A percentile compares a stretch with the other conserved stretches of the same genome.
These are phyloP conservation scores for Leptinotarsa undecemlineata DNA, from an alignment of 1,140 invertebrate species.

Conservation along the genomic window DNA sequence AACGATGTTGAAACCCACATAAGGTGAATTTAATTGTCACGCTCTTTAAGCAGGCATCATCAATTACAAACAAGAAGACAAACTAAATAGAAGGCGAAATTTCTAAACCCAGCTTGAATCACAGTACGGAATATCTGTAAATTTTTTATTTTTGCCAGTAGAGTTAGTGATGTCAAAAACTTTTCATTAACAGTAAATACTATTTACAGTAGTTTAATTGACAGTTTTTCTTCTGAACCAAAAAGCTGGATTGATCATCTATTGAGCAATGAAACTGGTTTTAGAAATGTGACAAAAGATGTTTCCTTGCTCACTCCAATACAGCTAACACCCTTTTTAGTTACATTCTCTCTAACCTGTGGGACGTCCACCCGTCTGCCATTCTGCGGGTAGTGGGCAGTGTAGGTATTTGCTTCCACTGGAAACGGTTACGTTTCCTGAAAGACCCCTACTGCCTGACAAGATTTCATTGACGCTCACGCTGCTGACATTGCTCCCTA, in stretches of 20 bases:
- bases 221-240: too few relatives aligned
- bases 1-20: conserved; percentile 19
- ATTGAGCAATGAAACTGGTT: not conserved
- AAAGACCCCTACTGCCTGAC: conserved; percentile 55
- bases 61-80: conserved; percentile 25
- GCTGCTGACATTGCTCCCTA: conserved; percentile 44
- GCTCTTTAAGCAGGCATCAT: conserved; percentile 28
- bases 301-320: not conserved
- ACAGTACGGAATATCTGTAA: too few relatives aligned
- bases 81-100: not conserved
- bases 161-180: too few relatives aligned
- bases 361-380: conserved; percentile 48
- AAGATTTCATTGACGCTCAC: conserved; percentile 45
- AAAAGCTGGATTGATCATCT: too few relatives aligned
- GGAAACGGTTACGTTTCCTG: conserved; percentile 74
- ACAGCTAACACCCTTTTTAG: not conserved
- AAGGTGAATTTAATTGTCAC: conserved; percentile 36
- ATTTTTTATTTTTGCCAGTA: too few relatives aligned
- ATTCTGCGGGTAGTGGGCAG: conserved; percentile 70
- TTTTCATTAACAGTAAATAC: too few relatives aligned
- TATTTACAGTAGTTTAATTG: too few relatives aligned
- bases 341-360: conserved; percentile 48
- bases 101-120: not conserved
- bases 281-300: not conserved
- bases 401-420: conserved; percentile 76